Percentiles rank a stretch among this genome's conserved stretches.
Evolutionary conservation across 2,888 invertebrate genomes (phyloP).

Genomic region (Eretmocerus hayati): DNA sequence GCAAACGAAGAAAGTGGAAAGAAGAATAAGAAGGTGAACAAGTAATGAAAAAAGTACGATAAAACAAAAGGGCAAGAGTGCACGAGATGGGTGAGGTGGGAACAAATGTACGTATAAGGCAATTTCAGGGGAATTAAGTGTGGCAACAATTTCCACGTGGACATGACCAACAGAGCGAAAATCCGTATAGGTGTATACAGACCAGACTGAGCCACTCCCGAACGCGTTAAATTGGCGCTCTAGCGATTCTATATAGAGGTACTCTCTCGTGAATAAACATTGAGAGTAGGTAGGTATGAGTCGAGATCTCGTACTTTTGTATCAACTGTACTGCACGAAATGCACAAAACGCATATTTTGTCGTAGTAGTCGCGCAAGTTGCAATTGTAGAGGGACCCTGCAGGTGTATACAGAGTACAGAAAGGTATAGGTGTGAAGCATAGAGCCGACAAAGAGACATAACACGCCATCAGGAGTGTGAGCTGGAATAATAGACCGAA

Average conservation of each 20-base stretch:
- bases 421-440: no score
- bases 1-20: not conserved
- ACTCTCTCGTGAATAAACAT: slow-evolving; percentile 22
- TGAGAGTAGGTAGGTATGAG: no score
- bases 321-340: no score
- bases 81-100: not conserved
- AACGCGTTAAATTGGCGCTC: slow-evolving; percentile 5
- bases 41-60: slow-evolving; percentile 5
- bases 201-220: slow-evolving; percentile 29
- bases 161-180: slow-evolving; percentile 34
- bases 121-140: slow-evolving; percentile 30
- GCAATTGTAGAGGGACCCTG: no score
- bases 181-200: slow-evolving; percentile 38
- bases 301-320: no score
- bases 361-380: no score
- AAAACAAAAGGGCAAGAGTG: slow-evolving; percentile 14
- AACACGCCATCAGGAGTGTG: no score
- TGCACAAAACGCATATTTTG: no score
- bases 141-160: slow-evolving; percentile 30
- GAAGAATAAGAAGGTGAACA: slow-evolving; percentile 6
- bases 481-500: no score
- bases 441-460: no score
- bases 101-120: slow-evolving; percentile 7
- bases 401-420: no score
- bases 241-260: no score